A percentile compares a stretch with the other conserved stretches of the same genome.
Evolutionary conservation across 2,113 vertebrate genomes (phyloP).

Genomic region (Plecturocebus donacophilus): DNA sequence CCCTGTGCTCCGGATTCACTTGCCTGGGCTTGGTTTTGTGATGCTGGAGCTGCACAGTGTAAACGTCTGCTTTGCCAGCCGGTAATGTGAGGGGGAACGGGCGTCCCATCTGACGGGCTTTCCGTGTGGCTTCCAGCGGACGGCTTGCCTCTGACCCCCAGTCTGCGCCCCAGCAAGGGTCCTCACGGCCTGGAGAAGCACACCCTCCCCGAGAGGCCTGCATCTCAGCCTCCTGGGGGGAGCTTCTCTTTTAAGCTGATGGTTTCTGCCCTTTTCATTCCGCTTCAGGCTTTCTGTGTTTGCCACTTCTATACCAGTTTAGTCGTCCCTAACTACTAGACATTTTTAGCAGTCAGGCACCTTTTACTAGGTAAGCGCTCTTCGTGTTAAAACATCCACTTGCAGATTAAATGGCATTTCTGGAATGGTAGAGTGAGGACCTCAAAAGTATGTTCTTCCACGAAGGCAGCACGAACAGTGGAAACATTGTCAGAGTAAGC

Average conservation of each 20-base stretch:
- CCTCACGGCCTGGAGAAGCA: background rate
- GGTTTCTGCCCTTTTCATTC: background rate
- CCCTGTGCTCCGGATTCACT: background rate
- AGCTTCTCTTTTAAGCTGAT: too few relatives aligned
- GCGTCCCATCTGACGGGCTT: too few relatives aligned
- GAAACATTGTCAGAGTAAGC: background rate
- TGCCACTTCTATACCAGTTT: background rate
- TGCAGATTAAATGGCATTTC: background rate
- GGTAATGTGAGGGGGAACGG: background rate
- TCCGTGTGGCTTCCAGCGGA: background rate
- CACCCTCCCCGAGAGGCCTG: background rate
- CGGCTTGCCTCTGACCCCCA: background rate
- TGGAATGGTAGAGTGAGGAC: background rate
- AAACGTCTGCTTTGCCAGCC: background rate
- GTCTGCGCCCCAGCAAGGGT: background rate
- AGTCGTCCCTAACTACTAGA: too few relatives aligned
- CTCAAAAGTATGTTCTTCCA: background rate
- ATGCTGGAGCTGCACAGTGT: background rate
- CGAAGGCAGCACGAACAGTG: background rate
- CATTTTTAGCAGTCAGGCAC: background rate
- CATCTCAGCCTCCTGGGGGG: background rate
- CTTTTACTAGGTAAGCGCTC: background rate
- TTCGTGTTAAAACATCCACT: background rate
- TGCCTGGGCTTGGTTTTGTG: background rate
- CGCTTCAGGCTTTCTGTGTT: background rate